A percentile compares a stretch with the other conserved stretches of the same genome.
Evolutionary conservation across 30 jellyfish, hydroid and myxozoan species (phyloP).

Genomic region (Rhopilema esculentum): DNA sequence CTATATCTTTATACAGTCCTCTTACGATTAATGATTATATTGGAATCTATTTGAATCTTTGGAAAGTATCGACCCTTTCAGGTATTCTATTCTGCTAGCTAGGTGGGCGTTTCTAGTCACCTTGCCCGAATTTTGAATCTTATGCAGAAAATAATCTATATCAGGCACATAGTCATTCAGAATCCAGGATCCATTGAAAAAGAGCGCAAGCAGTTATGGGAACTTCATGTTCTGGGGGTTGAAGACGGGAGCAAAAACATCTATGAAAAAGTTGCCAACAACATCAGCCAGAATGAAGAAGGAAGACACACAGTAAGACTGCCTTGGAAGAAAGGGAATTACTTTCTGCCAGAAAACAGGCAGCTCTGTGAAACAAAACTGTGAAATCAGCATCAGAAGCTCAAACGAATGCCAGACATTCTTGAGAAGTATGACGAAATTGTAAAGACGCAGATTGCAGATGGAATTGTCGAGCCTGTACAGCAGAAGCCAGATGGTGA

Average conservation of each 20-base stretch:
- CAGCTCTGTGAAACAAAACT: conserved; percentile 14
- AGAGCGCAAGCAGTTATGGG: too few species aligned
- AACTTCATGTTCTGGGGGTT: conserved; percentile 16
- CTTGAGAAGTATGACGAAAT: conserved; percentile 22
- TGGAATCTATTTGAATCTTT: too few species aligned
- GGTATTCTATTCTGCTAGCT: too few species aligned
- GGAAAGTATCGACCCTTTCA: too few species aligned
- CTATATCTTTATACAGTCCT: too few species aligned
- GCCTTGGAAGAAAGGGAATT: conserved; percentile 39
- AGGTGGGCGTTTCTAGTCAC: too few species aligned
- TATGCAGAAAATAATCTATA: too few species aligned
- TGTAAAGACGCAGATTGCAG: conserved; percentile 16
- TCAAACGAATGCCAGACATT: conserved; percentile 13
- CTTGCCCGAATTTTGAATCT: too few species aligned
- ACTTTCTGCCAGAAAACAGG: conserved; percentile 3
- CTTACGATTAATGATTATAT: too few species aligned
- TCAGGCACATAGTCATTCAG: too few species aligned
- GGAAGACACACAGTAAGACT: conserved; percentile 26
- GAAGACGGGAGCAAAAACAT: conserved; percentile 1
- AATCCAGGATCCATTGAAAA: too few species aligned
- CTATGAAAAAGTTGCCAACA: conserved; percentile 17
- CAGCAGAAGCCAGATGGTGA: background rate
- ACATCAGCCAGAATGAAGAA: background rate
- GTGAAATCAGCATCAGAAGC: conserved; percentile 2
- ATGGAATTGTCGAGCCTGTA: conserved; percentile 49